Percentiles rank a stretch among this genome's conserved stretches.
Evolutionary conservation across 2,888 invertebrate genomes (phyloP).

Genomic region (Drosophila cognata): DNA sequence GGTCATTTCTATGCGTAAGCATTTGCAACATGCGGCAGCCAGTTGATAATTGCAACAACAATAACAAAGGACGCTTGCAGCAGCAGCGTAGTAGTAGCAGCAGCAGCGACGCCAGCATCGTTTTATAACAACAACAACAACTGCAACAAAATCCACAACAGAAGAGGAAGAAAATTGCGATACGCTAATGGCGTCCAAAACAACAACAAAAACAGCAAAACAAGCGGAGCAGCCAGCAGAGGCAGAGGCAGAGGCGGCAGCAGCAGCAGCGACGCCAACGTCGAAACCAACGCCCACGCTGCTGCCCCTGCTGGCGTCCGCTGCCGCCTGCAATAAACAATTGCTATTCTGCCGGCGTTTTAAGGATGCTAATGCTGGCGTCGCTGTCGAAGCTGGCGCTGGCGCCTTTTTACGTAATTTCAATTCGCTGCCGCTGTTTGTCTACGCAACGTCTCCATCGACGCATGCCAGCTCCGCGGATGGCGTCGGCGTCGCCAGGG

Average conservation of each 20-base stretch:
- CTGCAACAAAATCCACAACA: constrained; percentile 51
- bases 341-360: constrained; percentile 81
- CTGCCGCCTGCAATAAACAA: constrained; percentile 72
- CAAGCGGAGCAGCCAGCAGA: constrained; percentile 22
- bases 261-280: constrained; percentile 20
- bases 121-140: constrained; percentile 77
- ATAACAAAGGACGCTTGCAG: constrained; percentile 62
- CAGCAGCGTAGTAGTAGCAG: constrained; percentile 37
- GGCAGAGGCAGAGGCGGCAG: constrained; percentile 14
- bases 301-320: constrained; percentile 60
- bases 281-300: constrained; percentile 49
- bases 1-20: constrained; percentile 67
- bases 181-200: constrained; percentile 64
- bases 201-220: constrained; percentile 36
- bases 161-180: constrained; percentile 60
- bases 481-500: constrained; percentile 81
- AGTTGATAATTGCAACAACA: constrained; percentile 40
- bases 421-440: constrained; percentile 81
- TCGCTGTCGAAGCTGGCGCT: constrained; percentile 32
- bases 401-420: constrained; percentile 79
- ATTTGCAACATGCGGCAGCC: constrained; percentile 72
- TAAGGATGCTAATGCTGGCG: constrained; percentile 66
- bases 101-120: constrained; percentile 31
- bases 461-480: constrained; percentile 82
- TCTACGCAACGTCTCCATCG: constrained; percentile 82